Conservation (phyloP, 2,888 invertebrate genomes). For the Callinectes sapidus region DNA sequence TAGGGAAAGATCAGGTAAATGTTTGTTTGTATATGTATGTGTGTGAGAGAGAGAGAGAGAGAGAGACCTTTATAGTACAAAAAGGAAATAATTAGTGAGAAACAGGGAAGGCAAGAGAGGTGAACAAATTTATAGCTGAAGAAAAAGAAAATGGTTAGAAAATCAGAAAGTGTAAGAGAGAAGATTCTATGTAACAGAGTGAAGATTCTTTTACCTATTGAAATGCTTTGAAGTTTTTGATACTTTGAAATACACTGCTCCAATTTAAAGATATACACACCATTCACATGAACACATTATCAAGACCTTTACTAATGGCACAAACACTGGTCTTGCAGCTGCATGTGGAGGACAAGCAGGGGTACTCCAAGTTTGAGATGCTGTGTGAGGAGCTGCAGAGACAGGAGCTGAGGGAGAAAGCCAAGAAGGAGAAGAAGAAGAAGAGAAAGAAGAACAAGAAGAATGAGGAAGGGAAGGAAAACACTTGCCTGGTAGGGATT, state of each 20-base stretch:
- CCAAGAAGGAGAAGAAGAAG: slow-evolving; percentile 69
- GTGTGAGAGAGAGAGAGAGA: not conserved
- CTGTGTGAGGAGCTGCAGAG: slow-evolving; percentile 65
- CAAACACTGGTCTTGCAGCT: slow-evolving; percentile 77
- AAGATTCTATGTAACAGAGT: too few species aligned
- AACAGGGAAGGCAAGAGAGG: not conserved
- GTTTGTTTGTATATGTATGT: not conserved
- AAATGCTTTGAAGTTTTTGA: too few species aligned
- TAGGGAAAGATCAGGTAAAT: not conserved
- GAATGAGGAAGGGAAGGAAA: slow-evolving; percentile 68
- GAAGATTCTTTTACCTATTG: too few species aligned
- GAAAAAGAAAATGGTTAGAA: not conserved
- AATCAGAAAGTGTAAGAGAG: too few species aligned
- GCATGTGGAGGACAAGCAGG: slow-evolving; percentile 91
- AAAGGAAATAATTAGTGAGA: not conserved
- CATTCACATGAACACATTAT: too few species aligned
- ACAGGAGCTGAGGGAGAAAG: slow-evolving; percentile 65
- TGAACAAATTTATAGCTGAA: not conserved
- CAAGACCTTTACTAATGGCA: not conserved
- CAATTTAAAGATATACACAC: too few species aligned
- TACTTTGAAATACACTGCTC: too few species aligned
- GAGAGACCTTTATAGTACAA: not conserved
- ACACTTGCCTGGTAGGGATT: slow-evolving; percentile 56
- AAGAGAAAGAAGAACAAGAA: slow-evolving; percentile 70
- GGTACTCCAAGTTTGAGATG: slow-evolving; percentile 83